Conservation (phyloP, 2,888 invertebrate genomes). For the Bruchidius siliquastri region DNA sequence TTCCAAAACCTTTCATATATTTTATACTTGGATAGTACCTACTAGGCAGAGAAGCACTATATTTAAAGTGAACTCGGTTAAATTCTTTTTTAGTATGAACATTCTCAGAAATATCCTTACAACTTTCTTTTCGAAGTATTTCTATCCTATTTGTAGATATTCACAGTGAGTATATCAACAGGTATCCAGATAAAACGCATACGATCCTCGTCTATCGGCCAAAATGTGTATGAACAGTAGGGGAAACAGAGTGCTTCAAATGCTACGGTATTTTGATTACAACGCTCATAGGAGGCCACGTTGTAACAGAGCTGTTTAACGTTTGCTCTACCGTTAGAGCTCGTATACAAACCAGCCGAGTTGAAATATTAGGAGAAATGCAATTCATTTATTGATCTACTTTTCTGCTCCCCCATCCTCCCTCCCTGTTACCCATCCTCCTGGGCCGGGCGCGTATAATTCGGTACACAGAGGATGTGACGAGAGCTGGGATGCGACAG, state of each 20-base stretch:
- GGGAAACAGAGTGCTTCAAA: not conserved
- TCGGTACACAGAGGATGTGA: not conserved
- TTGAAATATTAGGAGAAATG: slow-evolving; percentile 40
- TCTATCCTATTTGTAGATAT: too few species aligned
- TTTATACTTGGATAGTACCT: too few species aligned
- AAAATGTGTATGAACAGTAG: not conserved
- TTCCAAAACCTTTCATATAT: too few species aligned
- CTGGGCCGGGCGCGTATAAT: slow-evolving; percentile 4
- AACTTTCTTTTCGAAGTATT: too few species aligned
- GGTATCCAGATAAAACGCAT: not conserved
- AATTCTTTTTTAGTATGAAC: too few species aligned
- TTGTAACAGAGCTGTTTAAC: too few species aligned
- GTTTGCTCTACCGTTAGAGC: not conserved
- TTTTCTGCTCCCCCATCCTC: slow-evolving; percentile 30
- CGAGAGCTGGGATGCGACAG: not conserved
- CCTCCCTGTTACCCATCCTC: not conserved
- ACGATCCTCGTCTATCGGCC: not conserved
- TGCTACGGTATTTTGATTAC: not conserved
- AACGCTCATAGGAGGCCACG: too few species aligned
- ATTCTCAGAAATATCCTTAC: too few species aligned
- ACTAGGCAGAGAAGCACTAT: too few species aligned
- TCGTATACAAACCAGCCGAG: slow-evolving; percentile 8
- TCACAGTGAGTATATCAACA: too few species aligned
- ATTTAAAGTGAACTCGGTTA: too few species aligned
- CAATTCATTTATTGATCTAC: slow-evolving; percentile 49